Base-by-base conservation (phyloP, 2,113 vertebrate genomes). In the Isichthys henryi region DNA sequence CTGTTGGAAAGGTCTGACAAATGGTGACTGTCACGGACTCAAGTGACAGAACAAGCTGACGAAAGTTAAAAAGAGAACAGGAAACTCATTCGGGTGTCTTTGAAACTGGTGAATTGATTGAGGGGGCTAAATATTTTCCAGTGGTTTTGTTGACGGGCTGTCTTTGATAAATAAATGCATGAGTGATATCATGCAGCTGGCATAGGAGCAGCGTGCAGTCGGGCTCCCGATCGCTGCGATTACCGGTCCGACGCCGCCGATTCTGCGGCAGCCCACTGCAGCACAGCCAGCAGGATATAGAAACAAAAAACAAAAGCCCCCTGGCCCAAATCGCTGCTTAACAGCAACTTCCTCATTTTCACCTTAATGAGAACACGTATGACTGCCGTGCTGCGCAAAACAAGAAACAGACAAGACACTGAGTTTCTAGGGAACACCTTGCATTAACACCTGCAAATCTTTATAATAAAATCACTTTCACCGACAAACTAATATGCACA, bases 21-120 rank as follows among this genome's bases (percentile, higher is more conserved):
- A 84, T 11, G 35, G 11, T 86, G 17, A 19, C 45, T 70, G 35
- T 48, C n/a, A 21, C 15, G 62, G 7, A 49, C 83, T 49, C 13
- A 70, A 74, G 74, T 31, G 45, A 43, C 11, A 90, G 49, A 86
- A 90, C 35, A 88, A 49, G 7, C 53, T 86, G 62, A 86, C 89
- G 89, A 83, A 89, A 89, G 89, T 86, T 31, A 23, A 66, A 89
- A 74, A 31, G 21, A 87, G 89, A 90, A 90, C 89, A 90, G 84
- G 85, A 90, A 90, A 87, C 89, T 35, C 35, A 58, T 50, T 4
- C 52, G 49, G 58, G 77, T 90, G 86, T 31, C 10, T 86, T 89
- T 39, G 58, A 87, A 56, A 87, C 56, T 87, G 10, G 13, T 27
- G 56, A 45, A 45, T 52, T 43, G 31, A 83, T 21, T 58, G 39